Percentiles rank a stretch among this genome's conserved stretches.
phyloP scores from a whole-genome alignment of 2,888 invertebrate species.

The Campopleginae sp. region DNA sequence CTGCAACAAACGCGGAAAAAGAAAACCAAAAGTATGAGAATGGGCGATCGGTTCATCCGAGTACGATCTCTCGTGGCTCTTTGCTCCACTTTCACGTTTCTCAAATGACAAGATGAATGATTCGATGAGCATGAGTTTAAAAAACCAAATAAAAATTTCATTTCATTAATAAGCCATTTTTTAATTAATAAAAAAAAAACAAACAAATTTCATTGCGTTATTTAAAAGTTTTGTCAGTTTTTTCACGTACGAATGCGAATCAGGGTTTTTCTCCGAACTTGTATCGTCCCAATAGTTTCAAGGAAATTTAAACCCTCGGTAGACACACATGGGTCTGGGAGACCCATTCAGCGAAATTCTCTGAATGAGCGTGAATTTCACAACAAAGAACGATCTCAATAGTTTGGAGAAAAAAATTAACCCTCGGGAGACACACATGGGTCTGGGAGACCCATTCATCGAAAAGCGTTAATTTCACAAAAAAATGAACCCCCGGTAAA shows the following conservation, averaged over 20 bases:
- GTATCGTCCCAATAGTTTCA: no score
- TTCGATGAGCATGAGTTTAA: slow-evolving; percentile 42
- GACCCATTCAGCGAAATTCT: no score
- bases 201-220: not conserved
- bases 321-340: no score
- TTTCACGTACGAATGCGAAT: not conserved
- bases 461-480: no score
- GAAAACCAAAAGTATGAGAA: slow-evolving; percentile 79
- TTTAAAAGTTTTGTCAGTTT: not conserved
- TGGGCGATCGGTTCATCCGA: slow-evolving; percentile 69
- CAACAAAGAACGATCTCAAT: no score
- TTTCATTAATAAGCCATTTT: not conserved
- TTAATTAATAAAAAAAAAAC: not conserved
- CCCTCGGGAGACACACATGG: no score
- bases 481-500: no score
- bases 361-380: no score
- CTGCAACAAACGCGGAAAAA: slow-evolving; percentile 82
- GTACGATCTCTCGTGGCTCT: slow-evolving; percentile 67
- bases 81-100: slow-evolving; percentile 34
- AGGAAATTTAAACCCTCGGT: no score
- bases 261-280: not conserved
- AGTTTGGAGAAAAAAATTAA: no score
- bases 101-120: slow-evolving; percentile 66
- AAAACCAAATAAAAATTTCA: slow-evolving; percentile 61
- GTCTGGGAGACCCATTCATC: no score